A percentile compares a stretch with the other conserved stretches of the same genome.
These are phyloP conservation scores for Mus pahari DNA, from an alignment of 2,113 vertebrate species.

Conservation along the genomic window DNA sequence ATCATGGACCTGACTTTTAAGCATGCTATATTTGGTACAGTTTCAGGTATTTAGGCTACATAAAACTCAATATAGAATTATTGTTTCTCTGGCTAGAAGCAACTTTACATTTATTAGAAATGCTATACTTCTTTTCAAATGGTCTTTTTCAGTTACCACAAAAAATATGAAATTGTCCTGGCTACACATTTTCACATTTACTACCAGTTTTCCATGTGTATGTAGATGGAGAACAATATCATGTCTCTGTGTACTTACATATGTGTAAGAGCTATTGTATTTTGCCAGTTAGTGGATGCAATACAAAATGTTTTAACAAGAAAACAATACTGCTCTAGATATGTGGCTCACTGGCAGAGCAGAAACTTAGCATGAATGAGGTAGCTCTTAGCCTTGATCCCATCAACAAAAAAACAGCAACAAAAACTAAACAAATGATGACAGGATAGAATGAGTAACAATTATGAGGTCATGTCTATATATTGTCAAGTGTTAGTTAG, in stretches of 20 bases:
- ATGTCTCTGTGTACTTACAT: not conserved
- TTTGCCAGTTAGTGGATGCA: not conserved
- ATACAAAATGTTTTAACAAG: not conserved
- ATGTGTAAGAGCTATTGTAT: not conserved
- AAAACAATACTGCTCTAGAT: not conserved
- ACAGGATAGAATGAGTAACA: not conserved
- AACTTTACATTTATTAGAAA: not conserved
- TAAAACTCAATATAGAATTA: not conserved
- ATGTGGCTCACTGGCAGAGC: not conserved
- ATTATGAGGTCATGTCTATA: not conserved
- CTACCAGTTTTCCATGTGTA: not conserved
- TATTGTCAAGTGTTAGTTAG: not conserved
- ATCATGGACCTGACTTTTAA: not conserved
- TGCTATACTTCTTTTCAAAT: not conserved
- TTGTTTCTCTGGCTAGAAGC: not conserved
- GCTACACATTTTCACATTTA: not conserved
- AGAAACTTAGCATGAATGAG: not conserved
- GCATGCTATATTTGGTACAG: not conserved
- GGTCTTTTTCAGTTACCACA: not conserved
- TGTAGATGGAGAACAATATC: not conserved
- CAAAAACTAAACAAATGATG: not conserved
- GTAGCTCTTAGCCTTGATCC: not conserved
- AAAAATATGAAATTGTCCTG: not conserved
- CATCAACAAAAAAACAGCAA: not conserved
- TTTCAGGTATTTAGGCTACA: not conserved